Conservation (phyloP, 37 sponge, comb jelly and placozoan genomes). For the Halichondria panicea region DNA sequence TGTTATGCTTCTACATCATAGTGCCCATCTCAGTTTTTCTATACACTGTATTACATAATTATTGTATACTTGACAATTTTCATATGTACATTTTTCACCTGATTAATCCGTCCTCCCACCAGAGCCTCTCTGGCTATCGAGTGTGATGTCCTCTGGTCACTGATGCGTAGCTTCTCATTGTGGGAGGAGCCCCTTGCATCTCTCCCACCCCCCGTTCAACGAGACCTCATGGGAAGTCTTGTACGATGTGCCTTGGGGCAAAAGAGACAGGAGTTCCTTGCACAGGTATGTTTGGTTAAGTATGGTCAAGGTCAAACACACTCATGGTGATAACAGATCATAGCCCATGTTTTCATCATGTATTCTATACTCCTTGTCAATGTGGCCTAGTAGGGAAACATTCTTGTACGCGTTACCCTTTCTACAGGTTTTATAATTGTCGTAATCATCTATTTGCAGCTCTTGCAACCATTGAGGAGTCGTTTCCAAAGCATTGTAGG, state of each 20-base stretch:
- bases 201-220: constrained; percentile 40
- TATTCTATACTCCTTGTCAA: too few relatives aligned
- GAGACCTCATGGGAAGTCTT: constrained; percentile 34
- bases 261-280: constrained; percentile 35
- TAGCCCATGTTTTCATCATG: too few relatives aligned
- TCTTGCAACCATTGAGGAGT: constrained; percentile 26
- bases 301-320: too few relatives aligned
- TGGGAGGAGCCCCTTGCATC: constrained; percentile 11
- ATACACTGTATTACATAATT: neutral
- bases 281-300: constrained; percentile 29
- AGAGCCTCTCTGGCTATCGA: constrained; percentile 36
- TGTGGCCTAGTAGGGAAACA: too few relatives aligned
- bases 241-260: constrained; percentile 45
- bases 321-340: too few relatives aligned
- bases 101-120: neutral
- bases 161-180: constrained; percentile 35
- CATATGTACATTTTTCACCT: neutral
- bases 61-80: neutral
- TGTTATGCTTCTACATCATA: too few relatives aligned
- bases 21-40: neutral
- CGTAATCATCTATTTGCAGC: constrained; percentile 2
- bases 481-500: constrained; percentile 30
- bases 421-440: too few relatives aligned
- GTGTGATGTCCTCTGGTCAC: constrained; percentile 54
- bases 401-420: too few relatives aligned